Evolutionary conservation across 2,113 vertebrate genomes (phyloP).

Genomic region (Anarhynchus alexandrinus): DNA sequence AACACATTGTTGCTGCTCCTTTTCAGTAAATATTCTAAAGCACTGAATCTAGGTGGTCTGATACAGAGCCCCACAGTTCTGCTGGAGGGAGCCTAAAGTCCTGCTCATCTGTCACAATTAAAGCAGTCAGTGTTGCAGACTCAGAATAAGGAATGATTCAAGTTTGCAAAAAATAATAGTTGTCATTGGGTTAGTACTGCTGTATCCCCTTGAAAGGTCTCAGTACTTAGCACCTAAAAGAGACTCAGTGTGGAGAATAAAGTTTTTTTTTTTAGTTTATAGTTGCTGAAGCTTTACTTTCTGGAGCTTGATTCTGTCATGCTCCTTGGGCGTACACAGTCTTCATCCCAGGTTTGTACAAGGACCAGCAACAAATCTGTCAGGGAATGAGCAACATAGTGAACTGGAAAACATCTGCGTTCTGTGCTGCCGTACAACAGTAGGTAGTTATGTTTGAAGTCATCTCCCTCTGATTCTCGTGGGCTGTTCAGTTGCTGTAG

Average conservation of each 20-base stretch:
- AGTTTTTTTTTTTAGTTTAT: neutral
- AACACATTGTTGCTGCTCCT: neutral
- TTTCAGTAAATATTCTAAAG: neutral
- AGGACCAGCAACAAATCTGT: neutral
- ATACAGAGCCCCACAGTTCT: neutral
- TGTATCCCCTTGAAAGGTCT: neutral
- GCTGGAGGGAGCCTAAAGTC: neutral
- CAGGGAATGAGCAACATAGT: neutral
- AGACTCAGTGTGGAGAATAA: neutral
- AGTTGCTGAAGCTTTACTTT: neutral
- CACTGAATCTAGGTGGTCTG: neutral
- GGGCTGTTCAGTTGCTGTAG: neutral
- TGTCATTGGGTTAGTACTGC: neutral
- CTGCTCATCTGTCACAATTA: neutral
- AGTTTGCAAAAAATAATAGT: neutral
- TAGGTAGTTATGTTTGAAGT: neutral
- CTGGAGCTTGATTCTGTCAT: neutral
- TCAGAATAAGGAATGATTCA: neutral
- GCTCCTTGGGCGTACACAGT: neutral
- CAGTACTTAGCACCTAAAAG: neutral
- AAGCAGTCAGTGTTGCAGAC: neutral
- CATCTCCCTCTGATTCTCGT: neutral
- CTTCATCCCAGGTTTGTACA: neutral
- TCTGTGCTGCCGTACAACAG: fast-evolving
- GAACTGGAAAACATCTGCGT: neutral